Evolutionary conservation across 2,888 invertebrate genomes (phyloP), one percentile per base, ranked within the genome.

Genomic region (Scaptomyza reducta): DNA sequence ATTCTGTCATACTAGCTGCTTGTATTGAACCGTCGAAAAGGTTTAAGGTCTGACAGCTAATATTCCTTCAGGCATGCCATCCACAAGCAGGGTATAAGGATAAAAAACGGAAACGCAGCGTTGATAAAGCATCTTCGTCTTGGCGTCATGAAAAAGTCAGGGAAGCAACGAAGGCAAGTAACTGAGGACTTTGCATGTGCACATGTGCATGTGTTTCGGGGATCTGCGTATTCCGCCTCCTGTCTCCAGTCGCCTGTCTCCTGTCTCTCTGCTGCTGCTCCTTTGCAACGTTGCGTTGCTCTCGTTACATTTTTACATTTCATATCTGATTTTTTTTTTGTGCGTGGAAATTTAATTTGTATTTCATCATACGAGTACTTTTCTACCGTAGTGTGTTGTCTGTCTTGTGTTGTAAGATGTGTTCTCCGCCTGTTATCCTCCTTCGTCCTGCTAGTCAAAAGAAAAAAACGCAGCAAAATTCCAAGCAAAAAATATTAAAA

Each of bases 321-420:
- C 85, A 85, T 85, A 85, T 85, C 81, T 85, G 81, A 81, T 85
- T 81, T 82, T 38, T 29, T 29, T 35, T 76, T 77, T 81, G 73
- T 70, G 75, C 77, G 69, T 79, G 75, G 86, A 83, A 82, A 82
- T 82, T 82, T 82, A 82, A 82, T 82, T 82, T 86, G 86, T 86
- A 83, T 82, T 82, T 83, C 82, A 86, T 82, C 86, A 86, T 83
- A 85, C 60, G 67, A 56, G 67, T 49, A 49, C 74, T 59, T 61
- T 56, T 75, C 65, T 74, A 31, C 49, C 66, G 7, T 38, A 2
- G 25, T 70, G 74, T 61, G 45, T 10, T 41, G 6, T 44, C 44
- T 44, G 18, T 31, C 42, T 6, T 14, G 33, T 42, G 55, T 57
- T 57, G 13, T 53, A 25, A 14, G 45, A 45, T 45, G 18, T 18